Base-by-base conservation (phyloP, 2,113 vertebrate species). In the Eudyptes chrysolophus region DNA sequence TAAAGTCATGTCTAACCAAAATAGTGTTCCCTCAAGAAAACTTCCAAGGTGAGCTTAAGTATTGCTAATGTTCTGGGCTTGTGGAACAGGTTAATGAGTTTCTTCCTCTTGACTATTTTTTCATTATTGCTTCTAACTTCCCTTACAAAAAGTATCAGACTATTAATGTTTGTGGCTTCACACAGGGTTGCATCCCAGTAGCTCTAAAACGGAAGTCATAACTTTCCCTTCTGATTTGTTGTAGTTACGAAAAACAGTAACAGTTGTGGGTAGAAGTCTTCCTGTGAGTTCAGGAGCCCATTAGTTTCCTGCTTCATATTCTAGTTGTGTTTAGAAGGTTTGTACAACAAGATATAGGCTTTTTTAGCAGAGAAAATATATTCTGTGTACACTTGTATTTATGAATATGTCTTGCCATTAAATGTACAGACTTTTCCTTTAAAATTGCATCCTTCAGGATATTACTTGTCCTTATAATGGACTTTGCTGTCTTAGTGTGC, bases 211-310 rank as follows among this genome's bases (percentile, higher is more conserved):
- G 18, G 85, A 97, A 91, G 60, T 66, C 19, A 3, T 57, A 87
- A 83, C 82, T 95, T 92, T 93, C 51, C 13, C 70, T 87, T 76
- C 32, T 89, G 58, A 32, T 95, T 93, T 95, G 91, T 90, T 79
- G 48, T 83, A 75, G 72, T 66, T 95, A 91, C 20, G 0, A 65
- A 85, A 82, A 84, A 1, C 32, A 24, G 15, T 65, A 70, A 19
- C 42, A 60, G 44, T 79, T 60, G 52, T n/a, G 69, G 48, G 72
- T 42, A 46, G 80, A 68, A 81, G n/a, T 4, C 72, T 89, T 89
- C 52, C n/a, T 80, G 49, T 65, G 81, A 70, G 49, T 21, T 70
- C 49, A 22, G 64, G 36, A 81, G 64, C 19, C 22, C 2, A 2
- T n/a, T 42, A 11, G 6, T 79, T 88, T 86, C 46, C 57, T 64